These are phyloP conservation scores for Poecilia picta DNA, from an alignment of 2,797 vertebrate genomes.

Conservation along the genomic window DNA sequence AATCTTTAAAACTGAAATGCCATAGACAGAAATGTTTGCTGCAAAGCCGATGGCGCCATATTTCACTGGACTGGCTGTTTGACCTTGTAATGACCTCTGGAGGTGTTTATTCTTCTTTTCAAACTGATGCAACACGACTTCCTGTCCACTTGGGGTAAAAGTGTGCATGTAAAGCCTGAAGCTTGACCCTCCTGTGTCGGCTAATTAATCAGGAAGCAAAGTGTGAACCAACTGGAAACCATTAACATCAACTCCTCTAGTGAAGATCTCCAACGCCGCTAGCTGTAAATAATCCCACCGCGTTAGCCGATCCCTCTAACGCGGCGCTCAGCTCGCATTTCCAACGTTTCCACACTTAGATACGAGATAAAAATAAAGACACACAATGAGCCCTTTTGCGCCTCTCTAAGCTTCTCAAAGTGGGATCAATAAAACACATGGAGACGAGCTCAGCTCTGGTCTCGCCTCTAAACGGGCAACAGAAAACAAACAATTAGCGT, in stretches of 20 bases:
- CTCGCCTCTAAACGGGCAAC: constrained; percentile 21
- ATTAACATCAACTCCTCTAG: neutral
- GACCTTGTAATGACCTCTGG: too few species aligned
- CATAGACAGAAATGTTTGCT: too few species aligned
- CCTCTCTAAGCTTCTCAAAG: constrained; percentile 28
- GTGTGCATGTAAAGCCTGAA: neutral
- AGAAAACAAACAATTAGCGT: constrained; percentile 36
- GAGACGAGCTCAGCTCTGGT: constrained; percentile 34
- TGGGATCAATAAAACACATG: constrained; percentile 40
- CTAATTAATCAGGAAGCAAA: neutral
- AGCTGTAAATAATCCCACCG: constrained; percentile 13
- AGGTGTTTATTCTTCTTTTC: neutral
- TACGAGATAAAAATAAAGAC: constrained; percentile 39
- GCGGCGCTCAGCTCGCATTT: constrained; percentile 14
- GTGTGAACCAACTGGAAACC: neutral
- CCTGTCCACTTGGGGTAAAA: neutral
- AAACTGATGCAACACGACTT: neutral
- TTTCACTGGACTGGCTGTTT: too few species aligned
- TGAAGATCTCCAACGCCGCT: constrained; percentile 7
- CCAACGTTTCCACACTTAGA: neutral
- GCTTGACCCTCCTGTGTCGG: neutral
- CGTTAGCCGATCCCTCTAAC: constrained; percentile 30
- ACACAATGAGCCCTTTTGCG: constrained; percentile 1
- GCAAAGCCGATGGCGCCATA: too few species aligned
- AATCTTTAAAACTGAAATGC: too few species aligned